Percentiles rank a stretch among this genome's conserved stretches.
These are phyloP conservation scores for Sorex fumeus DNA, from an alignment of 2,113 vertebrate species.

Conservation along the genomic window DNA sequence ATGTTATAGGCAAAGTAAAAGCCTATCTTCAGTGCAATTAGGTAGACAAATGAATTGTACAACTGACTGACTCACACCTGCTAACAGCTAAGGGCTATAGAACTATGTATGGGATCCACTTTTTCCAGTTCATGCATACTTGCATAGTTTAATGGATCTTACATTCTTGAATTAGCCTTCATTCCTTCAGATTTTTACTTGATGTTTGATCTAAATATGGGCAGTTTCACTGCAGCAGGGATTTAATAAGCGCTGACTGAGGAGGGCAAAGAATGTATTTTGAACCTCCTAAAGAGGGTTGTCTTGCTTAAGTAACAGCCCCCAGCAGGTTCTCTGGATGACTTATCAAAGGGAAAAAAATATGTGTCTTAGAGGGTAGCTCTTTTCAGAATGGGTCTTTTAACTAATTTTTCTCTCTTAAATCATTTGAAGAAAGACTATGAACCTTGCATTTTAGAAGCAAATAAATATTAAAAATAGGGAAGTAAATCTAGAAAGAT, in stretches of 20 bases:
- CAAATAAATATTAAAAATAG: constrained; percentile 79
- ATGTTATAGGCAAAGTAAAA: constrained; percentile 95
- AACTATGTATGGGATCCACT: constrained; percentile 89
- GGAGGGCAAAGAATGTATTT: constrained; percentile 27
- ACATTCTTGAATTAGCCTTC: constrained; percentile 88
- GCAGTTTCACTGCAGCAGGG: constrained; percentile 72
- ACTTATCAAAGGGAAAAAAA: constrained; percentile 52
- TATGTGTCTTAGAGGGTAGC: constrained; percentile 46
- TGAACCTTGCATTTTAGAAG: constrained; percentile 62
- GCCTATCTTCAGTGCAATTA: constrained; percentile 95
- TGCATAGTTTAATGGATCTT: constrained; percentile 93
- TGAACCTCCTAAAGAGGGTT: constrained; percentile 1
- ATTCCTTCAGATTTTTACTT: constrained; percentile 87
- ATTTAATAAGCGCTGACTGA: constrained; percentile 54
- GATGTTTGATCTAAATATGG: constrained; percentile 85
- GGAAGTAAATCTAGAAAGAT: constrained; percentile 72
- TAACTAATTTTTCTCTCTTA: constrained; percentile 62
- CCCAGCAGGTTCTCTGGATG: constrained; percentile 49
- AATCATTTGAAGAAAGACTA: constrained; percentile 71
- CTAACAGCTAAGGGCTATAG: constrained; percentile 92
- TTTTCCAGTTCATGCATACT: constrained; percentile 94
- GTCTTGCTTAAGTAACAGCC: constrained; percentile 37
- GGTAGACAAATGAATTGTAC: constrained; percentile 96
- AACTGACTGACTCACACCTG: constrained; percentile 94
- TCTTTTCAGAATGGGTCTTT: constrained; percentile 66